Evolutionary conservation across 2,888 invertebrate species (phyloP).

Genomic region (Leptarthrus brevirostris): DNA sequence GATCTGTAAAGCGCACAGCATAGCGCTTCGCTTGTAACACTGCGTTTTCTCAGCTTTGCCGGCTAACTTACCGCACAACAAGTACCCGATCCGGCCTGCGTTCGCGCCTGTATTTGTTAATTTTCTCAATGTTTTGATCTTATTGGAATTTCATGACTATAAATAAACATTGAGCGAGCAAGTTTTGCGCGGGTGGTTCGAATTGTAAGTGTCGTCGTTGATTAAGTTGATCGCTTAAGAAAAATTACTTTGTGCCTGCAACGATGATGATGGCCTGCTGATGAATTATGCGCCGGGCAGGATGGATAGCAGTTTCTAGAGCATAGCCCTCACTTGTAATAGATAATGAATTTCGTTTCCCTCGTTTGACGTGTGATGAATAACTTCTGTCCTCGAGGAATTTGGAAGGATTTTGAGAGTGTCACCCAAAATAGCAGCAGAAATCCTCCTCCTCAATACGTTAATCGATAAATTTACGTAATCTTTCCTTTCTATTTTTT

Average conservation of each 20-base stretch:
- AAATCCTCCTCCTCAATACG: too few species aligned
- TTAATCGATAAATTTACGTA: too few species aligned
- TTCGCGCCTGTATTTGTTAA: background rate
- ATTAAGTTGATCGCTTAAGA: constrained; percentile 45
- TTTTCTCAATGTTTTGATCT: constrained; percentile 26
- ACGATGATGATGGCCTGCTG: constrained; percentile 42
- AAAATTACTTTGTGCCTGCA: constrained; percentile 23
- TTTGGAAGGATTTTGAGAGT: too few species aligned
- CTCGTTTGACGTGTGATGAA: background rate
- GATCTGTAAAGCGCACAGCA: background rate
- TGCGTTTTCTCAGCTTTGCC: background rate
- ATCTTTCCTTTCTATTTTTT: too few species aligned
- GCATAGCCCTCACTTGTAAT: background rate
- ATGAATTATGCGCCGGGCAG: constrained; percentile 41
- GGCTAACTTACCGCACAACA: background rate
- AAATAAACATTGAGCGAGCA: constrained; percentile 33
- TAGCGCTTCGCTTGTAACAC: background rate
- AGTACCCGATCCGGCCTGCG: background rate
- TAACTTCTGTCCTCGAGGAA: too few species aligned
- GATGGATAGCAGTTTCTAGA: background rate
- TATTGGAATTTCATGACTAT: constrained; percentile 45
- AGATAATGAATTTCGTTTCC: constrained; percentile 9
- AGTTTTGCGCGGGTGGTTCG: constrained; percentile 37
- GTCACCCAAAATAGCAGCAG: too few species aligned
- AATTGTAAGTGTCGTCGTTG: constrained; percentile 46